Conservation (phyloP, 2,113 vertebrate species). For the Scytalopus superciliaris region DNA sequence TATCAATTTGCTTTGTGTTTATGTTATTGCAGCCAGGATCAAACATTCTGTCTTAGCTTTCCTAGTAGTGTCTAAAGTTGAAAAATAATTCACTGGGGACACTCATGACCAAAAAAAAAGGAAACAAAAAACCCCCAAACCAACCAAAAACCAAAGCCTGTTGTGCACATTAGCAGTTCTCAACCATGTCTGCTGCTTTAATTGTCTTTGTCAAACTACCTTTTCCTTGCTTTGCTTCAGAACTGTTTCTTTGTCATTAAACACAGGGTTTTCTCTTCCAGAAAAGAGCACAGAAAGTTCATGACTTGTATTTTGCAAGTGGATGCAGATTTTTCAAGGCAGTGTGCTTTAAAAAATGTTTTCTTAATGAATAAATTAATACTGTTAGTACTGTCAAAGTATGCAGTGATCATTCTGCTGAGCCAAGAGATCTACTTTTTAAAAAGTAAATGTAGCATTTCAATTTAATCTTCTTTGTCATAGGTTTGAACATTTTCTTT, state of each 20-base stretch:
- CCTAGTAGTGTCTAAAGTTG: background rate
- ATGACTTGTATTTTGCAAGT: background rate
- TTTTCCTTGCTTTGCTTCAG: background rate
- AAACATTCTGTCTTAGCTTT: background rate
- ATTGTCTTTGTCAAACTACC: background rate
- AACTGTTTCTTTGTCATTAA: background rate
- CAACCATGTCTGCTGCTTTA: background rate
- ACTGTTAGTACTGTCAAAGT: background rate
- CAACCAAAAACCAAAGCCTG: background rate
- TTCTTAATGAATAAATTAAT: background rate
- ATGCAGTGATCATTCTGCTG: background rate
- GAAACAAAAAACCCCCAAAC: background rate
- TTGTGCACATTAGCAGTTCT: background rate
- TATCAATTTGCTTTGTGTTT: background rate
- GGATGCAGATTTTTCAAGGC: background rate
- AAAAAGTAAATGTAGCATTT: background rate
- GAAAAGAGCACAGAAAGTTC: background rate
- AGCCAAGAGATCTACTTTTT: background rate
- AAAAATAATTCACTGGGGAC: background rate
- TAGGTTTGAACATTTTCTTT: background rate
- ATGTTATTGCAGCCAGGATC: background rate
- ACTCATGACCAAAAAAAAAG: background rate
- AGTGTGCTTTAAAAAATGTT: background rate
- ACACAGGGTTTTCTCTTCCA: background rate
- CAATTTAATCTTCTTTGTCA: background rate